phyloP scores from a whole-genome alignment of 2,113 vertebrate species.

The Nibea coibor region DNA sequence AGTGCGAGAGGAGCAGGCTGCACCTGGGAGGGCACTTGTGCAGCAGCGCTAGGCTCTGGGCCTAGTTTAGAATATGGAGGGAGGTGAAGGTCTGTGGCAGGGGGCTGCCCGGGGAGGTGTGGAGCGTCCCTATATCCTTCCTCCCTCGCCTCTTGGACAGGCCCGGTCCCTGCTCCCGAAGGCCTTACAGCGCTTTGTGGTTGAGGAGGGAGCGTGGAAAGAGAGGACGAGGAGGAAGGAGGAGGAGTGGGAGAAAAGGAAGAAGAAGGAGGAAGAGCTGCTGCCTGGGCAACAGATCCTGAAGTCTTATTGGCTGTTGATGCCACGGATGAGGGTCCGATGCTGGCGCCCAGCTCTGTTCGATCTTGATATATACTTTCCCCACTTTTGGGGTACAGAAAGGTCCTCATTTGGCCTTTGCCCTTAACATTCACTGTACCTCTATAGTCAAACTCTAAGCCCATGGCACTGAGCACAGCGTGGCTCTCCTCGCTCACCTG shows the following conservation, averaged over 20 bases:
- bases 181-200: constrained; percentile 44
- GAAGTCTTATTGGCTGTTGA: constrained; percentile 87
- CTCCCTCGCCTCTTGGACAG: constrained; percentile 56
- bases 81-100: constrained; percentile 63
- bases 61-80: constrained; percentile 47
- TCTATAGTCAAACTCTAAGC: constrained; percentile 96
- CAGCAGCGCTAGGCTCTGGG: constrained; percentile 35
- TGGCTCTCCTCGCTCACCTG: constrained; percentile 99
- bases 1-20: constrained; percentile 68
- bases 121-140: constrained; percentile 80
- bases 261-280: constrained; percentile 39
- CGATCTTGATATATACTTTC: constrained; percentile 86
- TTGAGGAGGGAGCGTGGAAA: constrained; percentile 40
- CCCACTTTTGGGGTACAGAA: constrained; percentile 93
- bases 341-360: constrained; percentile 87
- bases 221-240: constrained; percentile 33
- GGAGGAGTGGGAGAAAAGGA: constrained; percentile 34
- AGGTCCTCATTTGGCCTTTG: constrained; percentile 99
- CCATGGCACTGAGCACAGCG: constrained; percentile 91
- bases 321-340: constrained; percentile 83
- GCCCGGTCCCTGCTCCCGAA: constrained; percentile 44
- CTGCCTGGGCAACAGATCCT: constrained; percentile 47
- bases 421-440: constrained; percentile 99
- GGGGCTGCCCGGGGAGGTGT: constrained; percentile 67
- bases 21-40: constrained; percentile 53